Evolutionary conservation across 2,113 vertebrate genomes (phyloP).

Genomic region (Cyanoderma ruficeps): DNA sequence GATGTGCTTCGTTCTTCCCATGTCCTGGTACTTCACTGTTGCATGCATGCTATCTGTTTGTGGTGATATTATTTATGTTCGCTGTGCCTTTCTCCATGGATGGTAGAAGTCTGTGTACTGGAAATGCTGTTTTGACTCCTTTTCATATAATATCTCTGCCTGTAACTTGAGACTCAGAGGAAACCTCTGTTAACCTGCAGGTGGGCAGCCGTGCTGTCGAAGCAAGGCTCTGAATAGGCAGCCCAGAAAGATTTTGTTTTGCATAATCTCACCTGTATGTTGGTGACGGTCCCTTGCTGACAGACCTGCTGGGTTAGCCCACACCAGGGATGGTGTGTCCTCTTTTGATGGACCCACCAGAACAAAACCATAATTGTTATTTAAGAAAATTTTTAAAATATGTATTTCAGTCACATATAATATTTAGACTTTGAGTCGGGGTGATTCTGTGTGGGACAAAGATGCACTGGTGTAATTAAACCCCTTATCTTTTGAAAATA

Average conservation of each 20-base stretch:
- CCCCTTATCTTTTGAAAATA: background rate
- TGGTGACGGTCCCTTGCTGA: background rate
- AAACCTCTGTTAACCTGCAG: background rate
- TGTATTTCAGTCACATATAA: background rate
- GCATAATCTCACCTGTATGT: background rate
- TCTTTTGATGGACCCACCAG: background rate
- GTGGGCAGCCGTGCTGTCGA: background rate
- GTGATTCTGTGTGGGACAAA: background rate
- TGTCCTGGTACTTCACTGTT: background rate
- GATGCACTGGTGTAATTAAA: background rate
- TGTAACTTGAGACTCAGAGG: background rate
- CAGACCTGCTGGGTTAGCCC: background rate
- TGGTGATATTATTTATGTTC: background rate
- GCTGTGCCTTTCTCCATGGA: background rate
- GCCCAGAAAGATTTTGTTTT: background rate
- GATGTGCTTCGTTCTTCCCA: background rate
- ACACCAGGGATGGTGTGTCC: background rate
- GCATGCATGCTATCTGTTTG: accelerated
- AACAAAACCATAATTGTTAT: background rate
- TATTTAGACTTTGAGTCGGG: background rate
- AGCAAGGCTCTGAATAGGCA: background rate
- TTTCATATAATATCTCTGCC: background rate
- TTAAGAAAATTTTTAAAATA: background rate
- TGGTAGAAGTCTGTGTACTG: background rate
- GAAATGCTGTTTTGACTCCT: background rate